Conservation (phyloP, 2,113 vertebrate species). For the Suncus etruscus region DNA sequence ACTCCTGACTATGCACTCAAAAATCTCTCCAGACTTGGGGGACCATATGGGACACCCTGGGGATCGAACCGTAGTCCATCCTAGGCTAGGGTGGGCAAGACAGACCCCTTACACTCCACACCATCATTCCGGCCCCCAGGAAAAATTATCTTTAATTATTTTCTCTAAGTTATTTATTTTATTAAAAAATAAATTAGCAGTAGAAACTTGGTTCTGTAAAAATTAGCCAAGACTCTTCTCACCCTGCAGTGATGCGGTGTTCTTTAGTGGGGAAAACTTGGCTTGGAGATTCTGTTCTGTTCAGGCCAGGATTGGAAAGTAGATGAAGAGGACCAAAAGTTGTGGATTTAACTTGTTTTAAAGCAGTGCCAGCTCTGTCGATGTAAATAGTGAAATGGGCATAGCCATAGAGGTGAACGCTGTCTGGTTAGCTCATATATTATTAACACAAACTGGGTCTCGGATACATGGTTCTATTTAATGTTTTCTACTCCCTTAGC, state of each 20-base stretch:
- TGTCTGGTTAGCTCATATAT: not conserved
- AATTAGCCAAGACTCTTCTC: slow-evolving; percentile 19
- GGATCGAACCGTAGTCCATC: too few relatives aligned
- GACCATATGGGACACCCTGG: too few relatives aligned
- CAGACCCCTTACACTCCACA: too few relatives aligned
- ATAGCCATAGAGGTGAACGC: slow-evolving; percentile 72
- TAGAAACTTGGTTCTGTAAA: slow-evolving; percentile 33
- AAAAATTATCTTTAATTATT: not conserved
- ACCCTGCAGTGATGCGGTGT: slow-evolving; percentile 80
- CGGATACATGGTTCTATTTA: slow-evolving; percentile 69
- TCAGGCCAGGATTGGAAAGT: slow-evolving; percentile 73
- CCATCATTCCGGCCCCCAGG: too few relatives aligned
- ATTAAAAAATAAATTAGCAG: not conserved
- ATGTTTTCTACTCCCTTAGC: slow-evolving; percentile 60
- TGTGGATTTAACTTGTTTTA: not conserved
- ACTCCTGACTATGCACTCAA: too few relatives aligned
- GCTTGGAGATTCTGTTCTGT: slow-evolving; percentile 62
- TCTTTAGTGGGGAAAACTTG: slow-evolving; percentile 78
- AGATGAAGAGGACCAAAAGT: slow-evolving; percentile 42
- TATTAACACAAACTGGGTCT: slow-evolving; percentile 73
- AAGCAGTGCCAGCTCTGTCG: slow-evolving; percentile 76
- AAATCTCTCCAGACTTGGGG: too few relatives aligned
- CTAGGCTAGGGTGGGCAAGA: too few relatives aligned
- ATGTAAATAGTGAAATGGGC: slow-evolving; percentile 71
- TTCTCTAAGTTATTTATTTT: not conserved